Evolutionary conservation across 2,797 vertebrate genomes (phyloP).

Genomic region (Syngnathus acus): DNA sequence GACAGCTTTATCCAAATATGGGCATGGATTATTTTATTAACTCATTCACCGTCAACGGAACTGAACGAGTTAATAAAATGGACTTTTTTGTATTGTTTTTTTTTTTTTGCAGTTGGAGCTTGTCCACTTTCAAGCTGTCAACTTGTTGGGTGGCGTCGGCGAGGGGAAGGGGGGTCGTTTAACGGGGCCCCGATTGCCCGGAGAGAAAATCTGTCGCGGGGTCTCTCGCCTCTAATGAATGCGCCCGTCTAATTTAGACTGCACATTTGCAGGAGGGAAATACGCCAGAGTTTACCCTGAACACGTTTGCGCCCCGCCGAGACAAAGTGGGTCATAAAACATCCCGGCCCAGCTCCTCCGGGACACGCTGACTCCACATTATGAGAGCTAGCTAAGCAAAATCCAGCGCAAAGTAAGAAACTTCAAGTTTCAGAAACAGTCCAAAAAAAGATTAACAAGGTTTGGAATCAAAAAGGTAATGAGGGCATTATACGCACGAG

Average conservation of each 20-base stretch:
- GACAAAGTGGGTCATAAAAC: slow-evolving; percentile 62
- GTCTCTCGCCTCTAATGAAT: slow-evolving; percentile 58
- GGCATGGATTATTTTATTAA: background rate
- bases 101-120: background rate
- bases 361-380: slow-evolving; percentile 65
- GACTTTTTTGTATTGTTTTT: too few relatives aligned
- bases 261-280: slow-evolving; percentile 54
- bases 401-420: slow-evolving; percentile 10
- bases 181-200: slow-evolving; percentile 53
- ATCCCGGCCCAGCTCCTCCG: slow-evolving; percentile 48
- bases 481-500: background rate
- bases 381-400: slow-evolving; percentile 23
- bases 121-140: slow-evolving; percentile 26
- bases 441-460: background rate
- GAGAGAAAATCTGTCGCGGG: slow-evolving; percentile 59
- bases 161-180: slow-evolving; percentile 44
- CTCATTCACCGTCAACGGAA: too few relatives aligned
- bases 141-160: slow-evolving; percentile 46
- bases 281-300: slow-evolving; percentile 52
- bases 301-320: slow-evolving; percentile 48
- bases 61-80: too few relatives aligned
- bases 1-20: too few relatives aligned
- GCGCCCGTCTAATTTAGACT: slow-evolving; percentile 67
- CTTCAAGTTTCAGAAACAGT: background rate
- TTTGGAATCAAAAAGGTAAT: background rate